Evolutionary conservation across 2,113 vertebrate species (phyloP), one percentile per base, ranked within the genome.

Genomic region (Pelmatolapia mariae): DNA sequence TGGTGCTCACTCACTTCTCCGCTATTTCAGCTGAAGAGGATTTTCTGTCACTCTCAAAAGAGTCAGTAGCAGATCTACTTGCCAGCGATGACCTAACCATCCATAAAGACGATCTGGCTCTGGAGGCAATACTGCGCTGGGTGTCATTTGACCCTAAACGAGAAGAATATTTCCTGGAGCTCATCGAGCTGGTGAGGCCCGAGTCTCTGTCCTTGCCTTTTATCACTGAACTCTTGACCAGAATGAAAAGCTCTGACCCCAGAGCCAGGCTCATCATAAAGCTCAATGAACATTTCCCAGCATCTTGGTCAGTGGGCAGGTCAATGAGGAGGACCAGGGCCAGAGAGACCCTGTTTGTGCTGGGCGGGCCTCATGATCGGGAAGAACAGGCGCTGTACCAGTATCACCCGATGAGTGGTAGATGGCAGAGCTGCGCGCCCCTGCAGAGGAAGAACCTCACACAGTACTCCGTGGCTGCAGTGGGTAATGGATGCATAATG

Each of bases 361-460:
- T 98, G 85, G 98, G 98, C 33, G 98, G 98, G 38, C 96, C 96
- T 63, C 97, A 98, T 8, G 97, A 98, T 89, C 93, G 96, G 45
- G 97, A 98, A 10, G 93, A 97, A 80, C 98, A 98, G 93, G 89
- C 95, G 29, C 91, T 98, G 4, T 97, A 97, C 86, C 96, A 97
- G 83, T 98, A 97, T 89, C 95, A 97, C 15, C 97, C 98, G 6
- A 96, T 92, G 83, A 97, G 94, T n/a, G 95, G 96, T n/a, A 56
- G 92, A 82, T 98, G 98, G 98, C 95, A 97, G 87, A 90, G 92
- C 43, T 97, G 97, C 79, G 92, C 97, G 10, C 97, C 98, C 1
- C 93, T 98, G 81, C 95, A 96, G 91, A 96, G 96, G 92, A 97
- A 94, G 93, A 98, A 98, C 91, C 95, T 98, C 87, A 98, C 96